Percentiles rank a stretch among this genome's conserved stretches.
These are phyloP conservation scores for Ifrita kowaldi DNA, from an alignment of 2,113 vertebrate species.

Conservation along the genomic window DNA sequence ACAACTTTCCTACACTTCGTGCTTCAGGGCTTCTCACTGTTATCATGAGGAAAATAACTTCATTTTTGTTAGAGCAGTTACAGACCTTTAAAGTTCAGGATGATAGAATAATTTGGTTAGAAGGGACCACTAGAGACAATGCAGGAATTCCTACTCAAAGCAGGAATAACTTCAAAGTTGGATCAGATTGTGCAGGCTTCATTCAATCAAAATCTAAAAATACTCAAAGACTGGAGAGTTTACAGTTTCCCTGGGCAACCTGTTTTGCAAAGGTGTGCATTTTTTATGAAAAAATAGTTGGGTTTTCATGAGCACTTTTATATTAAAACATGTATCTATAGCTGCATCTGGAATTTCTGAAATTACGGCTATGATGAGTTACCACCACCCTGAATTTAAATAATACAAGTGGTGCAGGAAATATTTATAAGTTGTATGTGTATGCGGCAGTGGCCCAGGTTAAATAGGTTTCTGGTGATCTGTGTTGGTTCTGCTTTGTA, in stretches of 20 bases:
- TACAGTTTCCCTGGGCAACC: background rate
- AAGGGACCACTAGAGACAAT: background rate
- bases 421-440: slow-evolving; percentile 38
- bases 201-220: background rate
- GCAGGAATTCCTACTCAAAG: background rate
- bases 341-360: background rate
- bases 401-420: slow-evolving; percentile 18
- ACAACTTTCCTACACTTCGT: background rate
- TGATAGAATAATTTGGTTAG: background rate
- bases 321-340: background rate
- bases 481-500: slow-evolving; percentile 1
- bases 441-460: background rate
- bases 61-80: background rate
- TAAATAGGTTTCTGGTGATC: slow-evolving; percentile 25
- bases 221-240: background rate
- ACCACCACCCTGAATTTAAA: background rate
- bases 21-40: background rate
- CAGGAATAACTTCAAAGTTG: background rate
- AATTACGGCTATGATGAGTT: background rate
- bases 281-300: background rate
- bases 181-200: background rate
- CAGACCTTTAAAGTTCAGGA: background rate
- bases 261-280: background rate
- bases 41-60: background rate
- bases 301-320: background rate